These are phyloP conservation scores for Molossus alvarezi DNA, from an alignment of 2,797 vertebrate species.

Conservation along the genomic window DNA sequence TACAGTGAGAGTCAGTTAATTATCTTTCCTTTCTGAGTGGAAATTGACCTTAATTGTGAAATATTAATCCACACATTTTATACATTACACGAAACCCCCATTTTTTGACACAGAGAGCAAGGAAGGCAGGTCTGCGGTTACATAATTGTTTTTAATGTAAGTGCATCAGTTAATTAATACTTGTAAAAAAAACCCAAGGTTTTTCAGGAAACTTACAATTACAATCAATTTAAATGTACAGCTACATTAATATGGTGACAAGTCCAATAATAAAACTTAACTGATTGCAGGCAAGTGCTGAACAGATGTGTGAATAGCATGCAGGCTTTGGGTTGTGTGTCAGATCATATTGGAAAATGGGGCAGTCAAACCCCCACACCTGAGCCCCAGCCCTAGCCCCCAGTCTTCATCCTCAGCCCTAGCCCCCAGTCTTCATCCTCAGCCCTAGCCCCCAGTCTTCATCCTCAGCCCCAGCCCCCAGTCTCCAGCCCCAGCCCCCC, in stretches of 20 bases:
- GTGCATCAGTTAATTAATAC: conserved; percentile 91
- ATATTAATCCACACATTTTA: conserved; percentile 88
- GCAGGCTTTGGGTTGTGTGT: conserved; percentile 69
- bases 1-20: conserved; percentile 83
- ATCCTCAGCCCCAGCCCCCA: background rate
- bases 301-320: conserved; percentile 89
- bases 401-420: background rate
- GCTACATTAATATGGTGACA: conserved; percentile 90
- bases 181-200: conserved; percentile 88
- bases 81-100: conserved; percentile 79
- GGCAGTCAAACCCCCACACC: background rate
- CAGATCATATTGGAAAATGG: background rate
- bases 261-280: conserved; percentile 89
- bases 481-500: background rate
- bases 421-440: background rate
- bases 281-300: conserved; percentile 88
- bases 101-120: conserved; percentile 89
- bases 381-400: background rate
- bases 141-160: conserved; percentile 93
- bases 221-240: conserved; percentile 91
- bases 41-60: conserved; percentile 87
- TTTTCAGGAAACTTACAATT: conserved; percentile 94
- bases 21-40: conserved; percentile 87
- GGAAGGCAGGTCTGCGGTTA: conserved; percentile 89
- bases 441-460: background rate